Evolutionary conservation across 2,113 vertebrate genomes (phyloP), one percentile per base, ranked within the genome.

Genomic region (Ornithorhynchus anatinus): DNA sequence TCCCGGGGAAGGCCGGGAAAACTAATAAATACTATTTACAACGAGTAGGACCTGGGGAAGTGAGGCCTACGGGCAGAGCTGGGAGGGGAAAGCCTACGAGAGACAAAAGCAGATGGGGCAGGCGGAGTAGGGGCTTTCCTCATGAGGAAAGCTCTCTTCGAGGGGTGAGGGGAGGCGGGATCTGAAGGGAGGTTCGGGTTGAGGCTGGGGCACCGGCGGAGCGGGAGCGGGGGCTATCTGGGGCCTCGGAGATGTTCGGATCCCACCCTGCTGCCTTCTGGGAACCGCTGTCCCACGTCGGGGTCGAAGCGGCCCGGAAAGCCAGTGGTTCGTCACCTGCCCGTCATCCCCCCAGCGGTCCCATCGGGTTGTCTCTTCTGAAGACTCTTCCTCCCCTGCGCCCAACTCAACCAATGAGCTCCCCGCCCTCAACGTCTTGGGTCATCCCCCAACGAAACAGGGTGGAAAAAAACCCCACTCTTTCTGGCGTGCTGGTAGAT

Each of bases 11-110:
- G 78, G 63, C 52, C 82, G 63, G 47, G 51, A 35, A 66, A 89
- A 85, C 91, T 92, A 94, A 94, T 94, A 94, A 94, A 94, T 94
- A 94, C 92, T 94, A 94, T 94, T 94, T 94, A 94, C 94, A 94
- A 86, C 37, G 72, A 69, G 52, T 84, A 81, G 74, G 69, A 80
- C 66, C 79, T 1, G 0, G 59, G 66, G 40, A 60, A 31, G 68
- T 67, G 43, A 45, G 58, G 63, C 2, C 4, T 3, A 15, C 52
- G 32, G 40, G 43, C 50, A 43, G 45, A 64, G 40, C 31, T 15
- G n/a, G 11, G 12, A 48, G 20, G 65, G 76, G 17, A 45, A 23
- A 17, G 20, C 43, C 74, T 83, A 77, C 27, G 48, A 79, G 75
- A 61, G 50, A 48, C 4, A 16, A 17, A 72, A 52, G 2, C 17